Base-by-base conservation (phyloP, 2,888 invertebrate species). In the Euzophera pinguis region DNA sequence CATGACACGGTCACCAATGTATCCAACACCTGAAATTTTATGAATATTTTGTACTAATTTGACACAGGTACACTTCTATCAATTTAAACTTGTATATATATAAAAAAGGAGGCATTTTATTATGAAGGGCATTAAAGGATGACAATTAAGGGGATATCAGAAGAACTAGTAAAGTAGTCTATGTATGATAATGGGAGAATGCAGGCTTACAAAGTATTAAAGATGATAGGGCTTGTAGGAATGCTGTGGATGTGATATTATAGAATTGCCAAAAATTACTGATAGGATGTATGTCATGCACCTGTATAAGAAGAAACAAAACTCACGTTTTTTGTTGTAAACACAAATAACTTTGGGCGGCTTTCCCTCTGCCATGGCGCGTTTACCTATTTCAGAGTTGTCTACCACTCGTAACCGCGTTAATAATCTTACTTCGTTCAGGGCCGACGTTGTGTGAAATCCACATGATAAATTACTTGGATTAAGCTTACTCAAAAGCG, bases 301-400 rank as follows among this genome's bases (percentile, higher is more conserved):
- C 3, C 14, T 9, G 34, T 14, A 39, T 6, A 34, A 4, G 8
- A 8, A 27, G 10, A 13, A 32, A 49, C 58, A n/a, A n/a, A n/a
- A 77, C 88, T 54, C 73, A 90, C 90, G 83, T 66, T 88, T 91
- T 87, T 95, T 96, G 81, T 96, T 98, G 73, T 98, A 99, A 53
- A 99, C 94, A 75, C 99, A 98, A 71, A 99, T 99, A 69, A 96
- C 94, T 79, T 93, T 95, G 0, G 99, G 98, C 9, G 98, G 97
- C 82, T 95, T 96, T 45, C 99, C 99, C 75, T 97, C 96, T 1
- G 95, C 93, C 95, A 98, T 98, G 1, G 99, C 98, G 75, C 95
- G 93, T 78, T 97, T 98, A 34, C 99, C 99, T 56, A 99, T 93
- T 63, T 95, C 95, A 52, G 98, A 98, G 83, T 99, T 99, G 82